Percentiles rank a stretch among this genome's conserved stretches.
phyloP scores from a whole-genome alignment of 2,113 vertebrate genomes.

The Pituophis catenifer region DNA sequence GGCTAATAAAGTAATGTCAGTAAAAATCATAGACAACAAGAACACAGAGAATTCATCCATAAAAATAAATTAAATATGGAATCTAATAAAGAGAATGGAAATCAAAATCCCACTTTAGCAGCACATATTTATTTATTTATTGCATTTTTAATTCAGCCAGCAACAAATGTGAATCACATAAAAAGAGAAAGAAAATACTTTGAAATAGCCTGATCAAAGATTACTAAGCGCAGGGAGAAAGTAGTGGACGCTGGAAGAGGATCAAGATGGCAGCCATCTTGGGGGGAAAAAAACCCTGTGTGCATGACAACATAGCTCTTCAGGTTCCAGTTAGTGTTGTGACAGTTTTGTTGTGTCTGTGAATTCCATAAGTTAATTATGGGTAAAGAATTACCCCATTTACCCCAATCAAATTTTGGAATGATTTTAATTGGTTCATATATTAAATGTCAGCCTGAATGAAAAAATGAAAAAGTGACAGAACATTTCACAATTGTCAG shows the following conservation, averaged over 20 bases:
- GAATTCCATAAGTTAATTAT: neutral
- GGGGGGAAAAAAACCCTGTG: neutral
- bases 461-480: neutral
- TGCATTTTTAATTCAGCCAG: neutral
- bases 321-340: neutral
- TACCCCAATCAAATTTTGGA: neutral
- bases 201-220: neutral
- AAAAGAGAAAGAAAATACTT: neutral
- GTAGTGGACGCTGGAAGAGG: neutral
- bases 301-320: neutral
- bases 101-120: neutral
- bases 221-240: neutral
- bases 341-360: neutral
- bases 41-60: neutral
- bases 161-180: neutral
- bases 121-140: neutral
- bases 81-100: neutral
- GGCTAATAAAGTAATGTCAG: neutral
- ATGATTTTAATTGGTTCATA: neutral
- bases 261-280: neutral
- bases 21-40: neutral
- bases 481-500: neutral
- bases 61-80: neutral
- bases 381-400: neutral
- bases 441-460: neutral